A percentile compares a stretch with the other conserved stretches of the same genome.
These are phyloP conservation scores for Echiichthys vipera DNA, from an alignment of 2,797 vertebrate genomes.

Conservation along the genomic window DNA sequence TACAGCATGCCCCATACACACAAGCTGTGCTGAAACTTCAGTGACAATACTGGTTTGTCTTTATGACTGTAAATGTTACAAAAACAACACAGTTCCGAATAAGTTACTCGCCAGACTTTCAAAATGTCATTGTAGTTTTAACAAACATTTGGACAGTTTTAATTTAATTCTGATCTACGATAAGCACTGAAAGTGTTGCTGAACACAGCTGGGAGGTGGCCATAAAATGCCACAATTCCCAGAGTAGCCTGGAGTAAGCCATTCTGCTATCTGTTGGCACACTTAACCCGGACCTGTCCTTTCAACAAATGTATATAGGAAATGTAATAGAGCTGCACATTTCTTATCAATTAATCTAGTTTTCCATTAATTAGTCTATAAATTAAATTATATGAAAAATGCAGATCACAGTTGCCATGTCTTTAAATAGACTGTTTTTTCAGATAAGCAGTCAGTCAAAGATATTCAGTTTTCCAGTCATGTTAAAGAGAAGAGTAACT, in stretches of 20 bases:
- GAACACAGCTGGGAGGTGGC: background rate
- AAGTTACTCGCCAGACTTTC: background rate
- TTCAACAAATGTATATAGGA: background rate
- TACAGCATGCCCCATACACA: constrained; percentile 17
- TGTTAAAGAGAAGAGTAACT: background rate
- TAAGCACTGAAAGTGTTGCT: background rate
- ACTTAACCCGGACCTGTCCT: background rate
- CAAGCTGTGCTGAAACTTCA: constrained; percentile 25
- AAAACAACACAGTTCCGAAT: background rate
- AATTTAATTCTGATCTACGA: background rate
- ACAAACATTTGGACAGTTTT: background rate
- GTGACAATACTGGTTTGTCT: constrained; percentile 20
- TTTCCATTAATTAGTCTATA: background rate
- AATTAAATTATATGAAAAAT: background rate
- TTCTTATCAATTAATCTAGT: background rate
- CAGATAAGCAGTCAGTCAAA: background rate
- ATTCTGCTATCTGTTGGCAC: background rate
- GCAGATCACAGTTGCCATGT: background rate
- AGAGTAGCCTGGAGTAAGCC: background rate
- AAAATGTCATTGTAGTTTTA: background rate
- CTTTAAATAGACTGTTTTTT: background rate
- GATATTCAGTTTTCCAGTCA: background rate
- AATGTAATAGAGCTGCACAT: background rate
- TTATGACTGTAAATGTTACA: constrained; percentile 9
- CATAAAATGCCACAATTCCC: background rate